A percentile compares a stretch with the other conserved stretches of the same genome.
phyloP scores from a whole-genome alignment of 2,113 vertebrate genomes.

The Sylvilagus bachmani region DNA sequence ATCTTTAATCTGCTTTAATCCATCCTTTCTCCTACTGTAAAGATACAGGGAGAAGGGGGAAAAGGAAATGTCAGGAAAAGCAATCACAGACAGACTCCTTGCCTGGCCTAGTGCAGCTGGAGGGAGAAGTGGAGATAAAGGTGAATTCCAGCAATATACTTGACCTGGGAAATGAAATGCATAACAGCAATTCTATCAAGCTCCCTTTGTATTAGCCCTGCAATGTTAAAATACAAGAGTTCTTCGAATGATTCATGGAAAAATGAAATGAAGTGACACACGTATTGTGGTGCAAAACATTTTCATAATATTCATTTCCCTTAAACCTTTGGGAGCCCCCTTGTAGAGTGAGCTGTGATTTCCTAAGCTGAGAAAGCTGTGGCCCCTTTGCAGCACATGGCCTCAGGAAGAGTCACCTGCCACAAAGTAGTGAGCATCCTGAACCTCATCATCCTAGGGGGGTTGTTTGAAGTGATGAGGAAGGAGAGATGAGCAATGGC shows the following conservation, averaged over 20 bases:
- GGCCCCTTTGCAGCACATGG: background rate
- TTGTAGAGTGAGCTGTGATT: background rate
- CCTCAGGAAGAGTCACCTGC: background rate
- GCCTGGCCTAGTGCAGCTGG: background rate
- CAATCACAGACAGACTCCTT: background rate
- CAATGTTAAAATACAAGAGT: background rate
- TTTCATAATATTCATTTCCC: too few relatives aligned
- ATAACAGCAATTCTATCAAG: background rate
- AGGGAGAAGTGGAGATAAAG: background rate
- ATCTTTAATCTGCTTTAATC: slow-evolving; percentile 9
- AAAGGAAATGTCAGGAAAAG: background rate
- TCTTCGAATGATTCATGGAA: too few relatives aligned
- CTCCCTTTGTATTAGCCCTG: background rate
- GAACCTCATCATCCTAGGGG: background rate
- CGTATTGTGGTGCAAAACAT: too few relatives aligned
- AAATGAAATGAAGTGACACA: too few relatives aligned
- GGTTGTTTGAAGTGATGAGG: background rate
- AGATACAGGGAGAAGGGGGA: background rate
- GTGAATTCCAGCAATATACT: background rate
- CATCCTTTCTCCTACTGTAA: background rate
- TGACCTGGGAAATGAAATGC: background rate
- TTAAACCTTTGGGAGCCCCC: too few relatives aligned
- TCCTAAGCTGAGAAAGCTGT: background rate
- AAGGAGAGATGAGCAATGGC: background rate
- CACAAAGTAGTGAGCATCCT: background rate